Conservation (phyloP, 2,888 invertebrate genomes). For the Megastigmus dorsalis region DNA sequence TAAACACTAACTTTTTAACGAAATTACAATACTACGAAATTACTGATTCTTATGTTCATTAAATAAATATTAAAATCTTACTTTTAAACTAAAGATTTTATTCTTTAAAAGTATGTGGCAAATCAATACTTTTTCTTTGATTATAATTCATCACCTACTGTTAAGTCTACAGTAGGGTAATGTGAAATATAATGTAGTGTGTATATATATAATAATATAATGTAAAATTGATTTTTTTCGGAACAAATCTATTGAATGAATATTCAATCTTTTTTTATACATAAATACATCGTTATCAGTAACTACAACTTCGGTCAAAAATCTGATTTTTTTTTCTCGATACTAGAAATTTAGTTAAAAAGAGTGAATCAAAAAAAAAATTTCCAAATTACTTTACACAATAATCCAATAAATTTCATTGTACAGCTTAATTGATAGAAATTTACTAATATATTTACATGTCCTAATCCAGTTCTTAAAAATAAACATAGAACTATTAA, state of each 20-base stretch:
- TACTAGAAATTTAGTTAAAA: not conserved
- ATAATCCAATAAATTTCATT: conserved; percentile 27
- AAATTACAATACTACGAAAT: conserved; percentile 28
- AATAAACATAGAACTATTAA: conserved; percentile 27
- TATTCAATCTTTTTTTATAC: conserved; percentile 35
- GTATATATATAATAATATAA: conserved; percentile 22
- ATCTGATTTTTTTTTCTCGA: not conserved
- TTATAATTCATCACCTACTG: not conserved
- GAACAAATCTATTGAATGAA: conserved; percentile 29
- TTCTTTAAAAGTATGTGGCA: conserved; percentile 34
- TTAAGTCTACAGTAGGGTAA: no score
- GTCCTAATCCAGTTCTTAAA: conserved; percentile 21
- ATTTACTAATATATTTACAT: conserved; percentile 50
- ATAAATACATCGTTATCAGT: conserved; percentile 35
- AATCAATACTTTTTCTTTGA: conserved; percentile 41
- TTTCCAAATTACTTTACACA: conserved; percentile 38
- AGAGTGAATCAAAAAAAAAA: conserved; percentile 20
- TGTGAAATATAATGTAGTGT: no score
- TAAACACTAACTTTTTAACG: conserved; percentile 31
- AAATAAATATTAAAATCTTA: conserved; percentile 48
- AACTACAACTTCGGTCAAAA: conserved; percentile 18
- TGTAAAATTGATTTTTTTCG: conserved; percentile 38
- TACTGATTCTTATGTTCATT: conserved; percentile 14
- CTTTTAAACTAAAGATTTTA: conserved; percentile 29
- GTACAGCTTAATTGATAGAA: conserved; percentile 31